Conservation (phyloP, 2,888 invertebrate genomes). For the Exephanes ischioxanthus region DNA sequence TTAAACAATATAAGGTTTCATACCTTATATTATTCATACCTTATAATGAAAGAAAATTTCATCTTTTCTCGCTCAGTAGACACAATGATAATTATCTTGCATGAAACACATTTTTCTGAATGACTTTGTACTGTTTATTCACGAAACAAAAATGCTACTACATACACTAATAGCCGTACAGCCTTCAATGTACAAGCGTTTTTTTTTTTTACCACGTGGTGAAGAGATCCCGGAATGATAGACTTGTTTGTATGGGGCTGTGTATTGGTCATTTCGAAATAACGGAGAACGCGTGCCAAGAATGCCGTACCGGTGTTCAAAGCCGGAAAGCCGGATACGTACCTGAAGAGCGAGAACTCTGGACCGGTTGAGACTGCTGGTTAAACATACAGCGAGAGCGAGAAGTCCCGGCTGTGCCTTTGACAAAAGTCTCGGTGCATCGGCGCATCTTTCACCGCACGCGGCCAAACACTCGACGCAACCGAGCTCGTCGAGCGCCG, state of each 20-base stretch:
- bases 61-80: no score
- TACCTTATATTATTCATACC: no score
- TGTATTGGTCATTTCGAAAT: constrained; percentile 58
- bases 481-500: constrained; percentile 94
- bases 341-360: constrained; percentile 95
- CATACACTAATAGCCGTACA: no score
- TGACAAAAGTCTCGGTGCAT: constrained; percentile 92
- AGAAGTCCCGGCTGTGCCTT: constrained; percentile 93
- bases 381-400: constrained; percentile 94
- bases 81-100: no score
- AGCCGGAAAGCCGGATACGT: constrained; percentile 60
- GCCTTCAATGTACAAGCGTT: no score
- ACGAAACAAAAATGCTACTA: no score
- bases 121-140: no score
- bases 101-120: no score
- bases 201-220: no score
- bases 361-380: constrained; percentile 94
- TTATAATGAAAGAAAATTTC: no score
- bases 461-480: constrained; percentile 95
- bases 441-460: constrained; percentile 92
- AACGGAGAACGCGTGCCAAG: constrained; percentile 65
- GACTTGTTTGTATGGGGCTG: constrained; percentile 29
- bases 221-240: constrained; percentile 1
- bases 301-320: constrained; percentile 43
- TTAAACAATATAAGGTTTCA: no score